Conservation (phyloP, 2,797 vertebrate species). For the Corythornis leucogaster region DNA sequence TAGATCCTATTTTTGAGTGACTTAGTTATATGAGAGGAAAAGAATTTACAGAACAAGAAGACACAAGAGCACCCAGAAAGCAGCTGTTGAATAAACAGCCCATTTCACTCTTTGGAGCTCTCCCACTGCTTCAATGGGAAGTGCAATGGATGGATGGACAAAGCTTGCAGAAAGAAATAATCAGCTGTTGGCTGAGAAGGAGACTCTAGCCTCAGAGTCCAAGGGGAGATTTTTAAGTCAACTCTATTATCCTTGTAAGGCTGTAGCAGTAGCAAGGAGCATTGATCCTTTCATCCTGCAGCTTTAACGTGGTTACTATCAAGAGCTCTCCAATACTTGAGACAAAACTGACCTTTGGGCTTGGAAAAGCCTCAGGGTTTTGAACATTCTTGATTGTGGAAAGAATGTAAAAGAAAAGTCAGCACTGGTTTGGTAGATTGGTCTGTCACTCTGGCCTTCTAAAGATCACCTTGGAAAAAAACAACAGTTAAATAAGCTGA, state of each 20-base stretch:
- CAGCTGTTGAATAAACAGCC: not conserved
- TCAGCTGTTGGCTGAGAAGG: not conserved
- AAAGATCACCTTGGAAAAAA: not conserved
- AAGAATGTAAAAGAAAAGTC: not conserved
- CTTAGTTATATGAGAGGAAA: not conserved
- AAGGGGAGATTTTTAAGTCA: not conserved
- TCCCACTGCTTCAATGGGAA: not conserved
- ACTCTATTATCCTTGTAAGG: not conserved
- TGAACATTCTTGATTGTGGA: not conserved
- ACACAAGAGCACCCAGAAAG: not conserved
- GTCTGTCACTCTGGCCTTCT: not conserved
- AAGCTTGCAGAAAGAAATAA: conserved; percentile 2
- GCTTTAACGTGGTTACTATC: not conserved
- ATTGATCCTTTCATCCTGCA: not conserved
- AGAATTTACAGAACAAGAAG: not conserved
- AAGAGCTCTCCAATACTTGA: not conserved
- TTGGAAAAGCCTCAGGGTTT: not conserved
- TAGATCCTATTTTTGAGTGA: not conserved
- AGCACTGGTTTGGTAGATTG: not conserved
- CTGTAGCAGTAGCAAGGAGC: not conserved
- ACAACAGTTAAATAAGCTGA: not conserved
- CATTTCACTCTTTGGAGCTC: not conserved
- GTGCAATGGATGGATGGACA: not conserved
- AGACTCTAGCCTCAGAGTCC: not conserved
- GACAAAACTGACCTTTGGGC: not conserved